Percentiles rank a stretch among this genome's conserved stretches.
phyloP scores from a whole-genome alignment of 2,113 vertebrate species.

The Gopherus flavomarginatus region DNA sequence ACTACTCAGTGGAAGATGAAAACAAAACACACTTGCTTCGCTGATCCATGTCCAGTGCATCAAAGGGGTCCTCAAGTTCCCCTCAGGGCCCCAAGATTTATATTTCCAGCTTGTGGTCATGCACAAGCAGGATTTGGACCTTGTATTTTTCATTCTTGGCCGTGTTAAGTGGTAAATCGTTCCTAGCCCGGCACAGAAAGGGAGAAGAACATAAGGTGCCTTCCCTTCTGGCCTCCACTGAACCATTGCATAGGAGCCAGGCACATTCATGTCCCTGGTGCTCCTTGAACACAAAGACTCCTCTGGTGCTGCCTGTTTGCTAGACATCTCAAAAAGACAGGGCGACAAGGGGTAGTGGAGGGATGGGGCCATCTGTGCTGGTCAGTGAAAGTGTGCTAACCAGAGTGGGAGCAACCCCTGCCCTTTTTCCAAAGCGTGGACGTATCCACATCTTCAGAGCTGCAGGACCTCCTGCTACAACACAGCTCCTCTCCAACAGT shows the following conservation, averaged over 20 bases:
- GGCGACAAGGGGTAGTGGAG: neutral
- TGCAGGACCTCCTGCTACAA: neutral
- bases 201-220: neutral
- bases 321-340: neutral
- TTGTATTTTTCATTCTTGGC: rapidly evolving
- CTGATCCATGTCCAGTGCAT: neutral
- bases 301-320: neutral
- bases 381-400: rapidly evolving
- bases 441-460: rapidly evolving
- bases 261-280: neutral
- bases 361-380: neutral
- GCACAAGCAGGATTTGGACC: neutral
- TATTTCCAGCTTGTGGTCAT: neutral
- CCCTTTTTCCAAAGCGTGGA: rapidly evolving
- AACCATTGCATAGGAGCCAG: neutral
- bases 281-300: neutral
- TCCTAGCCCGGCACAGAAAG: neutral
- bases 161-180: neutral
- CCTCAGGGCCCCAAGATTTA: neutral
- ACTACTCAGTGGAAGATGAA: neutral
- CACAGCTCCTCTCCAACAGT: neutral
- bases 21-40: neutral
- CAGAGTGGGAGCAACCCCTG: neutral
- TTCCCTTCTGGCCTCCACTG: neutral
- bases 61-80: neutral